A percentile compares a stretch with the other conserved stretches of the same genome.
Conservation (phyloP, 2,797 vertebrate species). For the Semaprochilodus insignis region DNA sequence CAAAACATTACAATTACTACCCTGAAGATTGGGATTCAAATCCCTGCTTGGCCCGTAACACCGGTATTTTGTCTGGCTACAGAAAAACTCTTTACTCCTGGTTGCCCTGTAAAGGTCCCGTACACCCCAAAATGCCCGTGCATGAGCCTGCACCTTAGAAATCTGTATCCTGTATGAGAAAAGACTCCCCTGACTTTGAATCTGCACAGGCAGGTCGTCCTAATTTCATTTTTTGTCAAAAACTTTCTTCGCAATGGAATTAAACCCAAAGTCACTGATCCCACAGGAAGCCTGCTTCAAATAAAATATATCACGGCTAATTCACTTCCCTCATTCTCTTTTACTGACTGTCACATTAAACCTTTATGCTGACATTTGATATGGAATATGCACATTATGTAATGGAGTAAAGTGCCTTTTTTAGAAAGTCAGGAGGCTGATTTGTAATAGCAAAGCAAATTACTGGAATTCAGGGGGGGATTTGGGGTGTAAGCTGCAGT, state of each 20-base stretch:
- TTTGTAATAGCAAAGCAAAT: not conserved
- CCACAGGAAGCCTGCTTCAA: not conserved
- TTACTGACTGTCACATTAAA: slow-evolving; percentile 7
- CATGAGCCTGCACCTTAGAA: not conserved
- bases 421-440: not conserved
- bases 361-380: not conserved
- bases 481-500: not conserved
- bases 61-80: too few species aligned
- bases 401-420: not conserved
- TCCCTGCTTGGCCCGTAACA: too few species aligned
- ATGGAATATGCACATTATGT: not conserved
- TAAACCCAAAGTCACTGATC: not conserved
- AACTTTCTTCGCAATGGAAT: not conserved
- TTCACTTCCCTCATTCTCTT: not conserved
- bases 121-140: too few species aligned
- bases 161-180: not conserved
- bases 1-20: too few species aligned
- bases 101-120: too few species aligned
- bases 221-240: slow-evolving; percentile 1
- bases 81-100: too few species aligned
- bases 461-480: not conserved
- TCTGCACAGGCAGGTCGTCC: not conserved
- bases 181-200: not conserved
- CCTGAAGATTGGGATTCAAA: too few species aligned
- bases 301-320: slow-evolving; percentile 13